Conservation (phyloP, 2,888 invertebrate genomes). For the Epirrhoe tristata region DNA sequence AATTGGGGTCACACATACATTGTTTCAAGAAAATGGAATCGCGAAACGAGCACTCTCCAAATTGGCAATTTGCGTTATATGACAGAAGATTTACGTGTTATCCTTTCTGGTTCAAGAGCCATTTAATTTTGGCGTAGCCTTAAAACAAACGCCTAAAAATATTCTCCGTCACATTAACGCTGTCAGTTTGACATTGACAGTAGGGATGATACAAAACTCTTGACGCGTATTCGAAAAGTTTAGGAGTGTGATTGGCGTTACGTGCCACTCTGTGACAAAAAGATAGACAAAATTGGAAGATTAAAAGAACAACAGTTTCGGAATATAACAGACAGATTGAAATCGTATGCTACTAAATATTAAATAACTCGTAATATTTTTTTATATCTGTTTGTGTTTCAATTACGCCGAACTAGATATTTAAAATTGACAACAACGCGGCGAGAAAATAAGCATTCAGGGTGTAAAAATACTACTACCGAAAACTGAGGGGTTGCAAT, state of each 20-base stretch:
- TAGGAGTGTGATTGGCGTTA: constrained; percentile 12
- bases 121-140: constrained; percentile 39
- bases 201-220: constrained; percentile 15
- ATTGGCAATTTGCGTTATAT: constrained; percentile 25
- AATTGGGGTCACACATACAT: constrained; percentile 10
- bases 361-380: too few species aligned
- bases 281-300: background rate
- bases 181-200: constrained; percentile 30
- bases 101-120: constrained; percentile 35
- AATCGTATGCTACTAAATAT: background rate
- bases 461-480: too few species aligned
- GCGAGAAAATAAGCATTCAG: too few species aligned
- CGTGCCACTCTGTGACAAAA: constrained; percentile 1
- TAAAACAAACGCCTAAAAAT: constrained; percentile 37
- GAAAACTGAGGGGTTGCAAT: too few species aligned
- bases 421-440: too few species aligned
- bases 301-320: background rate
- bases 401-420: too few species aligned
- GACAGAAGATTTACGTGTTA: constrained; percentile 27
- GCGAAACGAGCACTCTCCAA: constrained; percentile 15
- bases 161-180: constrained; percentile 28
- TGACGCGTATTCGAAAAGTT: constrained; percentile 8
- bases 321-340: background rate
- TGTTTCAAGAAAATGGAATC: constrained; percentile 7
- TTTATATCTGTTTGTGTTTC: too few species aligned